Percentiles rank a stretch among this genome's conserved stretches.
Evolutionary conservation across 2,113 vertebrate species (phyloP).

Genomic region (zebrafish (Danio rerio)): DNA sequence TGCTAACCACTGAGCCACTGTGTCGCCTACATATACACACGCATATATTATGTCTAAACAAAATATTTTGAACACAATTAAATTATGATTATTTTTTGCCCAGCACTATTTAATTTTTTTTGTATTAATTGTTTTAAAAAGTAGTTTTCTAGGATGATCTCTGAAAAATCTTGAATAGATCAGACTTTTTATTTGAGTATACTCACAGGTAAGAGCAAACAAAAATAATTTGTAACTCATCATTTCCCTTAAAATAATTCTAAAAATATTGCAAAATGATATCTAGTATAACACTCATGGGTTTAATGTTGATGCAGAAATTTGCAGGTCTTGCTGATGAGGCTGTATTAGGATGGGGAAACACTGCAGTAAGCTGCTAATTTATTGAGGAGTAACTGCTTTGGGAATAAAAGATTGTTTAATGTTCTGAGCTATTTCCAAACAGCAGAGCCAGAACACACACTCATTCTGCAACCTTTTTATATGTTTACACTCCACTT

Average conservation of each 20-base stretch:
- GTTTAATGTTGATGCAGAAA: background rate
- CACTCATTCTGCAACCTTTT: slow-evolving; percentile 60
- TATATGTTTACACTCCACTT: slow-evolving; percentile 64
- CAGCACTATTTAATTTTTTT: background rate
- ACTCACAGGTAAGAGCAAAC: background rate
- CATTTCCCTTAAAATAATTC: background rate
- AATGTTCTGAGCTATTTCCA: slow-evolving; percentile 25
- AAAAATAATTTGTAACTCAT: background rate
- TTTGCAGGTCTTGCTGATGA: background rate
- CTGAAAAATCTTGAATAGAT: background rate
- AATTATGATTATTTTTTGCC: background rate
- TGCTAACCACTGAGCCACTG: too few species aligned
- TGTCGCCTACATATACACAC: too few species aligned
- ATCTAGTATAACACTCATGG: background rate
- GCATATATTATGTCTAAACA: too few species aligned
- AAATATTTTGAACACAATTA: too few species aligned
- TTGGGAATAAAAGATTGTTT: slow-evolving; percentile 43
- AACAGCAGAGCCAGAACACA: slow-evolving; percentile 37
- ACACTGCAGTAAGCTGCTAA: background rate
- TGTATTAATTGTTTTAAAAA: background rate
- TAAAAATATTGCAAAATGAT: background rate
- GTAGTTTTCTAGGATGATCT: background rate
- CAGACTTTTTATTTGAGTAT: background rate
- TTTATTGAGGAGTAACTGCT: slow-evolving; percentile 14
- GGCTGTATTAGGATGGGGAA: background rate